Conservation (phyloP, 2,797 vertebrate species). For the Epinephelus malabaricus region DNA sequence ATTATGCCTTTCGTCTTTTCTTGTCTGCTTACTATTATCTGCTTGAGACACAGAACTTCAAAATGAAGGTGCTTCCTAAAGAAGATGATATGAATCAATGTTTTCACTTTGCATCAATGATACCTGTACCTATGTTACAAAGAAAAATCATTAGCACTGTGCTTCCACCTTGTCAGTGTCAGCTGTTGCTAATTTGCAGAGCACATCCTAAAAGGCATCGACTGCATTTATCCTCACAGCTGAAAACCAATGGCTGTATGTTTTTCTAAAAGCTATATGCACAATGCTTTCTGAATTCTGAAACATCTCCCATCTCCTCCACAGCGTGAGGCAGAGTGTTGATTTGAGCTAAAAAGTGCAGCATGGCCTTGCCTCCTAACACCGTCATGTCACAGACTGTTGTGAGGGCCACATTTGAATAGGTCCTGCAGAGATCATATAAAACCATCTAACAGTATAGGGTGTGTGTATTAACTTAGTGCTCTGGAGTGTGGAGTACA, state of each 20-base stretch:
- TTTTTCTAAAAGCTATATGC: background rate
- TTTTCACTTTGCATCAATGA: no score
- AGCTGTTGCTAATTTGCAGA: background rate
- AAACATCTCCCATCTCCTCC: background rate
- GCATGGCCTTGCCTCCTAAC: conserved; percentile 36
- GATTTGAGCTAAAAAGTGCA: conserved; percentile 6
- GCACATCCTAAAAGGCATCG: background rate
- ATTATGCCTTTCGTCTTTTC: no score
- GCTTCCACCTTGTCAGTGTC: background rate
- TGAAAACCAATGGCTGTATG: background rate
- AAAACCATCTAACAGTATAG: conserved; percentile 64
- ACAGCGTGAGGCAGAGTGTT: background rate
- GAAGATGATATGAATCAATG: no score
- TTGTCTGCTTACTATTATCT: no score
- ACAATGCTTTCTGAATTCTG: background rate
- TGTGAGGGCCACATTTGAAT: conserved; percentile 66
- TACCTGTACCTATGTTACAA: background rate
- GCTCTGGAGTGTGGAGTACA: conserved; percentile 41
- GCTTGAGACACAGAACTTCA: no score
- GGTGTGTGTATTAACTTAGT: conserved; percentile 5
- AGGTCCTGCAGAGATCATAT: conserved; percentile 57
- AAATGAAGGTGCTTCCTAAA: no score
- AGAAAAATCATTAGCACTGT: background rate
- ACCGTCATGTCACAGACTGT: conserved; percentile 53
- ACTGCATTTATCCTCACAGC: background rate